A percentile compares a stretch with the other conserved stretches of the same genome.
phyloP scores from a whole-genome alignment of 2,113 vertebrate species.

The Nycticorax nycticorax region DNA sequence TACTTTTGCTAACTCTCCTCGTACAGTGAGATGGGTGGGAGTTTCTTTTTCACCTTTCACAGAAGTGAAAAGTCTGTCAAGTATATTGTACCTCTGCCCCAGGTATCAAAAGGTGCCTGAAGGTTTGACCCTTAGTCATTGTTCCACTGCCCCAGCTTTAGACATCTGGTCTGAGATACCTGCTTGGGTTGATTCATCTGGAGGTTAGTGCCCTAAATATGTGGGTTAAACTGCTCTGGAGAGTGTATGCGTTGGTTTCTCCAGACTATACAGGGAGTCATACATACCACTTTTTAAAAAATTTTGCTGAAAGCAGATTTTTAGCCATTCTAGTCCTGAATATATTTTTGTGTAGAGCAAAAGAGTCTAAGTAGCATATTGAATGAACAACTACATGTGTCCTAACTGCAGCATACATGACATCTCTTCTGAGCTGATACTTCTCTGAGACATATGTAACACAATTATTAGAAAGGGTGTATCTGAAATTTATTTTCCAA shows the following conservation, averaged over 20 bases:
- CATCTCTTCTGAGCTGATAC: neutral
- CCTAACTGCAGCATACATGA: neutral
- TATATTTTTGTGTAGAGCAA: neutral
- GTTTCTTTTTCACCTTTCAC: neutral
- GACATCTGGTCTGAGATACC: neutral
- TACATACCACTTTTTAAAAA: rapidly evolving
- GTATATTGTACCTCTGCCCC: neutral
- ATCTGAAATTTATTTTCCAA: neutral
- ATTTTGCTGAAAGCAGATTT: neutral
- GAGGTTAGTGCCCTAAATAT: neutral
- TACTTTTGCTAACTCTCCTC: neutral
- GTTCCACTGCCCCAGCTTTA: neutral
- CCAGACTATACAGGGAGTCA: neutral
- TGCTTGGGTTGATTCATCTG: neutral
- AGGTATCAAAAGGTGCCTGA: neutral
- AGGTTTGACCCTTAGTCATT: neutral
- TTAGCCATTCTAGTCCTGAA: neutral
- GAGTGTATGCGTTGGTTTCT: neutral
- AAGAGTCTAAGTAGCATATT: neutral
- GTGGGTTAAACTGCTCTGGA: neutral
- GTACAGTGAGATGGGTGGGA: neutral
- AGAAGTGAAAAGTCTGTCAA: neutral
- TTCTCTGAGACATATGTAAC: neutral
- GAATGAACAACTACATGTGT: neutral
- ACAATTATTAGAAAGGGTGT: neutral